Conservation (phyloP, 1,140 invertebrate genomes). For the Drosophila simulans region DNA sequence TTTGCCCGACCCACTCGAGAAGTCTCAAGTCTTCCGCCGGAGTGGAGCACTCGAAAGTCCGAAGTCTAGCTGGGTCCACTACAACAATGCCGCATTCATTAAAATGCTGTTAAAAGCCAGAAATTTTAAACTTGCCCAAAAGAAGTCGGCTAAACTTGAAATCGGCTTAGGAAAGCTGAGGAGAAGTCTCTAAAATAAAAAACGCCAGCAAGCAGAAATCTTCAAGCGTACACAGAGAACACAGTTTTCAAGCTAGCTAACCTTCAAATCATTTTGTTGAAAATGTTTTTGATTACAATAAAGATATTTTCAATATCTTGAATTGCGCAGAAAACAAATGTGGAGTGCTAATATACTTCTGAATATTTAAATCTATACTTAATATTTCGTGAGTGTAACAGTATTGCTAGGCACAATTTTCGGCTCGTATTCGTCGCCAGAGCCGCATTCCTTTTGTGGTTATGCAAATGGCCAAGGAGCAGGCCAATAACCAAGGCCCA, state of each 20-base stretch:
- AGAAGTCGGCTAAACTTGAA: conserved; percentile 58
- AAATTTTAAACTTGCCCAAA: conserved; percentile 40
- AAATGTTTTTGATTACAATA: too few relatives aligned
- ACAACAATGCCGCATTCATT: conserved; percentile 70
- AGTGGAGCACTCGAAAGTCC: conserved; percentile 40
- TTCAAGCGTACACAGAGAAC: conserved; percentile 45
- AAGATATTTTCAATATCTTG: too few relatives aligned
- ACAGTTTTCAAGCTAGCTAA: neutral
- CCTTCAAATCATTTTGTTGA: too few relatives aligned
- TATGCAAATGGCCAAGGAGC: conserved; percentile 68
- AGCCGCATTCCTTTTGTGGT: conserved; percentile 62
- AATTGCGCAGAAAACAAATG: too few relatives aligned
- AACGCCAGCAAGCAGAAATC: conserved; percentile 32
- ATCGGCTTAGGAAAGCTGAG: conserved; percentile 76
- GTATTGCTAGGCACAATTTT: conserved; percentile 15
- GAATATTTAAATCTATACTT: neutral
- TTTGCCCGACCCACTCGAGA: conserved; percentile 16
- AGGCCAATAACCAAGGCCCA: conserved; percentile 36
- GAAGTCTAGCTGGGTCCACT: conserved; percentile 42
- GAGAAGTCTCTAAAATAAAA: conserved; percentile 17
- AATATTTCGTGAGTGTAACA: conserved; percentile 11
- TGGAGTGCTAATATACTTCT: too few relatives aligned
- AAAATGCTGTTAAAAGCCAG: conserved; percentile 53
- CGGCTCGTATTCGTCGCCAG: conserved; percentile 33
- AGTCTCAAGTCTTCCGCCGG: conserved; percentile 43